Evolutionary conservation across 30 jellyfish, hydroid and myxozoan genomes (phyloP), one percentile per base, ranked within the genome.

Genomic region (Morbakka virulenta): DNA sequence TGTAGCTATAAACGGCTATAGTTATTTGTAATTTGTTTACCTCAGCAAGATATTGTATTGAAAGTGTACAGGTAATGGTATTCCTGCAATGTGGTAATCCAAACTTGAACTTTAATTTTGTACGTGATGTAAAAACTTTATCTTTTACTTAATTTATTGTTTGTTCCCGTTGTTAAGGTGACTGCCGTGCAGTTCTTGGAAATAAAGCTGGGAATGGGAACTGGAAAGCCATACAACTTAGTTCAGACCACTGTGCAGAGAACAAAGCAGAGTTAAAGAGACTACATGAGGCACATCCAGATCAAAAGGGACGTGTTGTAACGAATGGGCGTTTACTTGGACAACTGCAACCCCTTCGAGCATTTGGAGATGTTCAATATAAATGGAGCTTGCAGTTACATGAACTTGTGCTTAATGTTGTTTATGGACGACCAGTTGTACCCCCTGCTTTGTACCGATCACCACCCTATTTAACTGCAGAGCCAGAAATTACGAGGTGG

Each of bases 391-490:
- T 48, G 29, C 89, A 91, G 74, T 71, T 91, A 28, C 98, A 91
- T 62, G 95, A 51, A 32, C 48, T 53, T 35, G 96, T 91, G 30
- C 79, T 91, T 32, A 88, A 91, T 67, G 80, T 79, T 25, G 82
- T 83, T 11, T 84, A 85, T 66, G 96, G 98, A 17, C 75, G 94
- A 75, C 95, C 98, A 11, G 87, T 85, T 30, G 98, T 91, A 28
- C 91, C 98, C 1, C 83, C 63, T 0, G 33, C 28, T 50, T 67
- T 76, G 25, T 91, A 91, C 70, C 31, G 62, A 28, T 78, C 95
- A 3, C 98, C 98, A 48, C 98, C 98, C 1, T 91, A 91, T 50
- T 80, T 91, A 47, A 91, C 98, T 1, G 98, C 98, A 0, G 82
- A 83, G 62, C 98, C 98, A 2, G 95, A 77, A 24, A 81, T 91